A percentile compares a stretch with the other conserved stretches of the same genome.
Evolutionary conservation across 1,140 invertebrate species (phyloP).

Genomic region (Bombus confusus): DNA sequence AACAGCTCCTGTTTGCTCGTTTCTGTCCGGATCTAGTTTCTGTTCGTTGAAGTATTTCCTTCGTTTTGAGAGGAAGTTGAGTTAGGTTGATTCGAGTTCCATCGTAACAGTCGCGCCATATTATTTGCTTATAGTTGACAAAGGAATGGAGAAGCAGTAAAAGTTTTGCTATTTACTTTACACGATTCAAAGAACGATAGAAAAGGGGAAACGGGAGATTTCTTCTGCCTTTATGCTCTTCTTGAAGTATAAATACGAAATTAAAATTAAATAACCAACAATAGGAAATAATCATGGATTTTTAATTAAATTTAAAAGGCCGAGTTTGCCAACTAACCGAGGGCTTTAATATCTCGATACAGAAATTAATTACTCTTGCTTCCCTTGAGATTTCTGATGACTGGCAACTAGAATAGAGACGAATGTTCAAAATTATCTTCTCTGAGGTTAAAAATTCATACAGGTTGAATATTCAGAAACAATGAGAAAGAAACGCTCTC

Average conservation of each 20-base stretch:
- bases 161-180: background rate
- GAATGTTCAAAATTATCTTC: background rate
- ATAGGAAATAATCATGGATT: background rate
- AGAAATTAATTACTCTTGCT: background rate
- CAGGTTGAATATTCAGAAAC: no score
- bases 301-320: constrained; percentile 1
- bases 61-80: no score
- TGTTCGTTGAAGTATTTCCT: no score
- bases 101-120: no score
- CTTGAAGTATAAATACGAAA: no score
- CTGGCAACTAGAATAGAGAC: background rate
- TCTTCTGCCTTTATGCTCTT: no score
- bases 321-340: background rate
- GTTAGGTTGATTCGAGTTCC: no score
- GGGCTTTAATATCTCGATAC: background rate
- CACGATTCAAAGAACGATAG: background rate
- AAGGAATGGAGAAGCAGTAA: background rate
- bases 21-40: background rate
- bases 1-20: background rate
- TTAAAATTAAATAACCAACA: background rate
- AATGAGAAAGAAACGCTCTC: no score
- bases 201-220: background rate
- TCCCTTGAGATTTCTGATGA: no score
- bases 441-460: no score
- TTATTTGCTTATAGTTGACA: background rate